A percentile compares a stretch with the other conserved stretches of the same genome.
phyloP scores from a whole-genome alignment of 2,888 invertebrate genomes.

The Colostygia pectinataria region DNA sequence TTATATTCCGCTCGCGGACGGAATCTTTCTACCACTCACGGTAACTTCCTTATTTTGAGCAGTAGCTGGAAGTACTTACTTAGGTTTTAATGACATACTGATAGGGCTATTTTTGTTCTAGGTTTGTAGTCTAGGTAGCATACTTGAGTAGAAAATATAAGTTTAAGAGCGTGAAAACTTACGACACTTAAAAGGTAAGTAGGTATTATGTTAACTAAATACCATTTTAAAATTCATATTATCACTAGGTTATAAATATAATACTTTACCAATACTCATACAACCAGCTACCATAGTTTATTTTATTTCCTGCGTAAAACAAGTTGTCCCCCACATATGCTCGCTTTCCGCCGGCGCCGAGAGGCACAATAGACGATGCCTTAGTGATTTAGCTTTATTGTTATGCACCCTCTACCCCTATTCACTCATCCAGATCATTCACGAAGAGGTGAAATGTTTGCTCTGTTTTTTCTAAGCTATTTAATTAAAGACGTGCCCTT shows the following conservation, averaged over 20 bases:
- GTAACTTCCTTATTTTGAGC: background rate
- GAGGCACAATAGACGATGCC: slow-evolving; percentile 70
- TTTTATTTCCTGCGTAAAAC: slow-evolving; percentile 70
- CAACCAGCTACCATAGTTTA: slow-evolving; percentile 53
- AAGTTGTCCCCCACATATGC: slow-evolving; percentile 75
- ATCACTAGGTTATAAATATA: background rate
- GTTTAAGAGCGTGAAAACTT: no score
- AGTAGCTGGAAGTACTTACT: no score
- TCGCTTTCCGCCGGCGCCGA: slow-evolving; percentile 80
- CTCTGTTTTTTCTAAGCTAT: slow-evolving; percentile 14
- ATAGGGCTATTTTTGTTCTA: no score
- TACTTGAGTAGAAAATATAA: no score
- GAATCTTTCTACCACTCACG: slow-evolving; percentile 24
- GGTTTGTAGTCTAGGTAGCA: no score
- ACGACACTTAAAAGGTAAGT: no score
- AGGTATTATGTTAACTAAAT: no score
- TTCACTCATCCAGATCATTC: slow-evolving; percentile 60
- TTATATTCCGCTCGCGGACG: slow-evolving; percentile 76
- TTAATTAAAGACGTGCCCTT: slow-evolving; percentile 27
- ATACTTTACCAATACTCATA: slow-evolving; percentile 22
- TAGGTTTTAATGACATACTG: no score
- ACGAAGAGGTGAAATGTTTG: slow-evolving; percentile 40
- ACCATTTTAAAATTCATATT: background rate
- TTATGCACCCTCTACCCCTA: slow-evolving; percentile 64
- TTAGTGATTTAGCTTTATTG: slow-evolving; percentile 82